These are phyloP conservation scores for Andrena bucephala DNA, from an alignment of 2,888 invertebrate genomes.

Conservation along the genomic window DNA sequence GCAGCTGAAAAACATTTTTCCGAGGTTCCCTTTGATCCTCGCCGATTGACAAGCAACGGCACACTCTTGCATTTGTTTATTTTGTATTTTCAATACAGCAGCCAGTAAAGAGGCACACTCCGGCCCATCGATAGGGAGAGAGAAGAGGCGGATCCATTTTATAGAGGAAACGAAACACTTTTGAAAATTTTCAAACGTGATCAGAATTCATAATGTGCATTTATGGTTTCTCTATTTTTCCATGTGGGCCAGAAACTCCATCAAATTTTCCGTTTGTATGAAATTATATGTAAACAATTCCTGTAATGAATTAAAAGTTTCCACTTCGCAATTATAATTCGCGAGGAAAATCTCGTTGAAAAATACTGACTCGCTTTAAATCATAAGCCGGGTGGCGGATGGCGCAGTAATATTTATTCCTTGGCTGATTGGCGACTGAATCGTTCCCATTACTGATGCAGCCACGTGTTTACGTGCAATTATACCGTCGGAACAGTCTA, in stretches of 20 bases:
- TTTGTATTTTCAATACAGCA: constrained; percentile 30
- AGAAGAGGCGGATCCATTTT: constrained; percentile 1
- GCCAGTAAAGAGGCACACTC: constrained; percentile 18
- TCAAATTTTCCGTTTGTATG: background rate
- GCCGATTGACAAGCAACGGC: background rate
- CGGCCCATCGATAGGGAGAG: background rate
- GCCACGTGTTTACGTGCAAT: constrained; percentile 35
- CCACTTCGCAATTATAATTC: background rate
- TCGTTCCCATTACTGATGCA: constrained; percentile 20
- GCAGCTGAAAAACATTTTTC: constrained; percentile 51
- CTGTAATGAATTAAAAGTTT: background rate
- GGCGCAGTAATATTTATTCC: constrained; percentile 34
- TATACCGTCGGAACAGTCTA: constrained; percentile 17
- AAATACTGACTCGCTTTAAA: background rate
- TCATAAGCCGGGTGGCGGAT: background rate
- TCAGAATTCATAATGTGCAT: background rate
- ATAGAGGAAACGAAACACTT: background rate
- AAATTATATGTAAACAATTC: constrained; percentile 1
- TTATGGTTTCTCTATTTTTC: too few relatives aligned
- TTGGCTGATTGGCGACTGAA: constrained; percentile 25
- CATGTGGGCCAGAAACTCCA: background rate
- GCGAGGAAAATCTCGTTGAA: background rate
- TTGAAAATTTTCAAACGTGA: background rate
- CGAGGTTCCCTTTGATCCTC: constrained; percentile 37
- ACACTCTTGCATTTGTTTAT: constrained; percentile 43